Evolutionary conservation across 53 echinoderm and acorn worm genomes (phyloP).

Genomic region (Holothuria leucospilota): DNA sequence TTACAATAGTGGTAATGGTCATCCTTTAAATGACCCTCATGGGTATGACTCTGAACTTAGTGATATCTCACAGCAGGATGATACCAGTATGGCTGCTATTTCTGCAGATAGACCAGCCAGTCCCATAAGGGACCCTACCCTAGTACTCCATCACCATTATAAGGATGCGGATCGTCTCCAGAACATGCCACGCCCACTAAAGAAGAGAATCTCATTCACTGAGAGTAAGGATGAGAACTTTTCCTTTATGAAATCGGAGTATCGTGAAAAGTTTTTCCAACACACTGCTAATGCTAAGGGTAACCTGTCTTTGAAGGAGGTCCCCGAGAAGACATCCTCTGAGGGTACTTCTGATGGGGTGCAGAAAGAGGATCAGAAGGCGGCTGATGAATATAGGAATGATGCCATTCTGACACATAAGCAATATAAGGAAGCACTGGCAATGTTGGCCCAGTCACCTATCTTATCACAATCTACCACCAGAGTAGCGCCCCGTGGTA

Average conservation of each 20-base stretch:
- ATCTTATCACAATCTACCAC: constrained; percentile 76
- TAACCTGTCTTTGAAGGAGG: constrained; percentile 20
- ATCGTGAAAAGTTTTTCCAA: constrained; percentile 57
- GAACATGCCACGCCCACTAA: constrained; percentile 96
- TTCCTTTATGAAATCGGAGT: constrained; percentile 79
- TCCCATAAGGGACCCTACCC: constrained; percentile 78
- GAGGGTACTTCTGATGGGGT: constrained; percentile 45
- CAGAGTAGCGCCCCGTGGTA: constrained; percentile 64
- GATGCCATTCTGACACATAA: constrained; percentile 87
- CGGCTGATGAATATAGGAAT: constrained; percentile 65
- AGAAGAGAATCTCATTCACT: constrained; percentile 89
- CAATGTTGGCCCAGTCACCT: constrained; percentile 80
- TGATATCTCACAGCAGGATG: constrained; percentile 57
- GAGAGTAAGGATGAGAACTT: constrained; percentile 90
- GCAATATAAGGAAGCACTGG: constrained; percentile 83
- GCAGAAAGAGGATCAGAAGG: constrained; percentile 40
- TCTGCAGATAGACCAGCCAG: constrained; percentile 82
- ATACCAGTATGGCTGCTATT: constrained; percentile 69
- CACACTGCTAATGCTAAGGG: neutral
- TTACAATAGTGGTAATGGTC: constrained; percentile 50
- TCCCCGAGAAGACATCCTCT: constrained; percentile 34
- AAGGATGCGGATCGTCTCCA: constrained; percentile 82
- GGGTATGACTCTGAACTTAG: constrained; percentile 70
- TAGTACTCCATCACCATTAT: constrained; percentile 72
- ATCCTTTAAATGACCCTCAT: constrained; percentile 70